These are phyloP conservation scores for Herpetotheres cachinnans DNA, from an alignment of 2,113 vertebrate species.

Conservation along the genomic window DNA sequence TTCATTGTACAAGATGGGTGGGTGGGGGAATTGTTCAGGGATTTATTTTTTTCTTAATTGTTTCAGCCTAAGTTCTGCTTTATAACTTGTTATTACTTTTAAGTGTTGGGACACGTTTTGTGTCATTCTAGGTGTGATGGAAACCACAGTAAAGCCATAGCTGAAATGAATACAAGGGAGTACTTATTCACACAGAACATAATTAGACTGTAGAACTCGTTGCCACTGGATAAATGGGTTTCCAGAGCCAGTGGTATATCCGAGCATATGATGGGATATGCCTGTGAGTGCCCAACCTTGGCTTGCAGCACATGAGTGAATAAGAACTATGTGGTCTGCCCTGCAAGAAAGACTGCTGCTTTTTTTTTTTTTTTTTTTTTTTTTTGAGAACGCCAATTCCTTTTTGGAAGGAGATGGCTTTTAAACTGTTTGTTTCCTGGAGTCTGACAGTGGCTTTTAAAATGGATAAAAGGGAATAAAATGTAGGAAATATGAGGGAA, in stretches of 20 bases:
- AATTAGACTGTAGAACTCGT: constrained; percentile 18
- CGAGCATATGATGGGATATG: constrained; percentile 25
- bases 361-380: neutral
- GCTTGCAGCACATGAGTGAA: constrained; percentile 9
- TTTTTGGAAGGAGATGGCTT: constrained; percentile 15
- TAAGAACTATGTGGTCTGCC: constrained; percentile 43
- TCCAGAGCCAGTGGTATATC: constrained; percentile 11
- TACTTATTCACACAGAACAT: neutral
- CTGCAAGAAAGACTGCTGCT: neutral
- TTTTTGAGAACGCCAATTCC: neutral
- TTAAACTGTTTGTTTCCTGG: constrained; percentile 19
- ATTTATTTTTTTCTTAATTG: constrained; percentile 14
- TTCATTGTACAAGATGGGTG: constrained; percentile 42
- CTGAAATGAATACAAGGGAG: neutral
- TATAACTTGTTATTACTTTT: constrained; percentile 28
- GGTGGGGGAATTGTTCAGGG: constrained; percentile 2
- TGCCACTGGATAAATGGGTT: constrained; percentile 42
- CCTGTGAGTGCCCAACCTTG: constrained; percentile 24
- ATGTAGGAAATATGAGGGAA: neutral
- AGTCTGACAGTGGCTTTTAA: constrained; percentile 14
- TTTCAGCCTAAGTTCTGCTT: constrained; percentile 20
- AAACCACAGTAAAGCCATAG: constrained; percentile 56
- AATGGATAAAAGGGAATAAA: constrained; percentile 20
- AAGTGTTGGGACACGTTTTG: constrained; percentile 2
- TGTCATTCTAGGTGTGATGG: constrained; percentile 55